Conservation (phyloP, 2,113 vertebrate genomes). For the Festucalex cinctus region DNA sequence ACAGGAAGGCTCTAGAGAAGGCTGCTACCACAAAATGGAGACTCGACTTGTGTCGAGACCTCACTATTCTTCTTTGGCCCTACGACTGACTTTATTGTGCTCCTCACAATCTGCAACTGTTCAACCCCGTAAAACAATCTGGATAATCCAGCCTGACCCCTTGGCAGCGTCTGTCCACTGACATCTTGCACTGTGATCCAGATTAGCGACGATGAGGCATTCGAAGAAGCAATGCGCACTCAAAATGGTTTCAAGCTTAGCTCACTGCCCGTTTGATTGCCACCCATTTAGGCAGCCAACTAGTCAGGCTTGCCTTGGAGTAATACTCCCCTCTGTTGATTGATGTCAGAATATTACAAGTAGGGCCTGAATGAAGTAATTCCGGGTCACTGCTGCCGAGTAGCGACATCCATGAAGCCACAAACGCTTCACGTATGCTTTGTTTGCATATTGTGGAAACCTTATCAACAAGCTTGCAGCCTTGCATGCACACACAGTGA, state of each 20-base stretch:
- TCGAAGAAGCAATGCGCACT: not conserved
- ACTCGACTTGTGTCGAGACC: not conserved
- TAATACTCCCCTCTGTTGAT: not conserved
- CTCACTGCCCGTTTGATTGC: not conserved
- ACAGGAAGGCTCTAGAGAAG: not conserved
- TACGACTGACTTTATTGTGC: not conserved
- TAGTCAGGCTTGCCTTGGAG: not conserved
- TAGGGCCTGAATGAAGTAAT: not conserved
- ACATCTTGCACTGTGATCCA: not conserved
- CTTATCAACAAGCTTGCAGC: slow-evolving; percentile 9
- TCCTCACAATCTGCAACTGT: not conserved
- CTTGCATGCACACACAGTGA: not conserved
- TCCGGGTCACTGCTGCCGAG: not conserved
- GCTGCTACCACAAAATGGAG: not conserved
- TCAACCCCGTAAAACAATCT: not conserved
- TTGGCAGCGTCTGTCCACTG: not conserved
- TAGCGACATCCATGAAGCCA: not conserved
- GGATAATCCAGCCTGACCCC: not conserved
- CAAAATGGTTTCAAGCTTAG: not conserved
- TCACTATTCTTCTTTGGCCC: not conserved
- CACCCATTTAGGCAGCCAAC: not conserved
- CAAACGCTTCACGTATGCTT: not conserved
- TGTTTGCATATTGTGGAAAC: slow-evolving; percentile 3
- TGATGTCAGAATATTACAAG: not conserved
- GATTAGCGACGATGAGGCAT: not conserved